Percentiles rank a stretch among this genome's conserved stretches.
Evolutionary conservation across 1,140 invertebrate species (phyloP).

Genomic region (Euura lappo): DNA sequence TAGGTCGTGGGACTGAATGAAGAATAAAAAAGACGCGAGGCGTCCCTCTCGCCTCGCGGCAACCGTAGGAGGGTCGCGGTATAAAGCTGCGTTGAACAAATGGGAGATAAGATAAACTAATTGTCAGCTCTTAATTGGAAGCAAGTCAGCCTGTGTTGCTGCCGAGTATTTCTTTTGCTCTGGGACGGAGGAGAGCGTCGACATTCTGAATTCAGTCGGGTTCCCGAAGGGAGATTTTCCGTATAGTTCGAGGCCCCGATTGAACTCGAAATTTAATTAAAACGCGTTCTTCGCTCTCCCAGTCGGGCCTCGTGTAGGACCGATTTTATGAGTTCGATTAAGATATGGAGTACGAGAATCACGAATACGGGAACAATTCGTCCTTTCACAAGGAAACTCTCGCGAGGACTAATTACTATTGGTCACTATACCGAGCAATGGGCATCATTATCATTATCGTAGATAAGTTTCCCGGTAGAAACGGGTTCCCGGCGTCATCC

Average conservation of each 20-base stretch:
- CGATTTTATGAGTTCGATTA: neutral
- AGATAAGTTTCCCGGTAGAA: neutral
- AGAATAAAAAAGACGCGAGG: constrained; percentile 10
- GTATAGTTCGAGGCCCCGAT: neutral
- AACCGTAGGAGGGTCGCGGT: neutral
- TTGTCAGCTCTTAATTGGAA: constrained; percentile 52
- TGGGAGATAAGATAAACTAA: constrained; percentile 51
- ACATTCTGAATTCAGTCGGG: neutral
- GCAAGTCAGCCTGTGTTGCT: constrained; percentile 18
- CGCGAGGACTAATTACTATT: neutral
- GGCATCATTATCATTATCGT: neutral
- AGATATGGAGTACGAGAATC: constrained; percentile 3
- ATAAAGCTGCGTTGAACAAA: constrained; percentile 4
- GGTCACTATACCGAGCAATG: neutral
- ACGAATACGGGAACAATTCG: neutral
- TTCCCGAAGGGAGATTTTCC: neutral
- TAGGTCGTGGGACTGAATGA: neutral
- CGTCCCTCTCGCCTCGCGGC: neutral
- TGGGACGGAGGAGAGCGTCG: neutral
- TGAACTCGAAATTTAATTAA: neutral
- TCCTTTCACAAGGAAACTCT: neutral
- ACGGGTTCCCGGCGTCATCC: neutral
- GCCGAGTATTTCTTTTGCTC: neutral
- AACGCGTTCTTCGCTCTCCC: neutral
- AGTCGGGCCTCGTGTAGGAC: neutral